These are phyloP conservation scores for Gallinago jamesoni DNA, from an alignment of 2,113 vertebrate genomes.

Conservation along the genomic window DNA sequence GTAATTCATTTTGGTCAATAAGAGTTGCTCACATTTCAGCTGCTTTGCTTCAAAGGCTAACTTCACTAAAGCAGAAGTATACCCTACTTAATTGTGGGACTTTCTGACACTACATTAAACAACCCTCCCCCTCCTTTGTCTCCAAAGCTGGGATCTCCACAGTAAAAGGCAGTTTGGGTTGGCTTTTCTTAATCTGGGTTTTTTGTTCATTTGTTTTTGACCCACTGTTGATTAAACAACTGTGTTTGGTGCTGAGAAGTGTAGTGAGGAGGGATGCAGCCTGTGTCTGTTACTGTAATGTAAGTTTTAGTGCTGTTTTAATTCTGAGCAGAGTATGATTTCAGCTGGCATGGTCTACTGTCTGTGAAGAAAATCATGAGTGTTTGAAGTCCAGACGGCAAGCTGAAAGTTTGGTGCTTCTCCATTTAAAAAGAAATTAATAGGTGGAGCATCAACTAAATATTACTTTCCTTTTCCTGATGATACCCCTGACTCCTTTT, in stretches of 20 bases:
- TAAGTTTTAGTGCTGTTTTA: not conserved
- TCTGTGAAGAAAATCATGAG: not conserved
- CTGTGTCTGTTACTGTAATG: not conserved
- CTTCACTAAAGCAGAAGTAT: not conserved
- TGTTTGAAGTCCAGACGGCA: not conserved
- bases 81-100: not conserved
- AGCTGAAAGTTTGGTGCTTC: not conserved
- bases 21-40: not conserved
- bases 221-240: not conserved
- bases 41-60: not conserved
- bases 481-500: not conserved
- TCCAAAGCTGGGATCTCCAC: not conserved
- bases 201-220: not conserved
- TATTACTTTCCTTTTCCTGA: not conserved
- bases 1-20: not conserved
- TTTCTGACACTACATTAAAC: not conserved
- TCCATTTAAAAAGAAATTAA: not conserved
- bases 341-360: not conserved
- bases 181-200: not conserved
- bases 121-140: not conserved
- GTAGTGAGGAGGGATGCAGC: not conserved
- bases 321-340: not conserved
- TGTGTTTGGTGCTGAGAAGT: not conserved
- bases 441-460: not conserved
- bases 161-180: not conserved